Conservation (phyloP, 2,797 vertebrate species). For the Micrastur ruficollis region DNA sequence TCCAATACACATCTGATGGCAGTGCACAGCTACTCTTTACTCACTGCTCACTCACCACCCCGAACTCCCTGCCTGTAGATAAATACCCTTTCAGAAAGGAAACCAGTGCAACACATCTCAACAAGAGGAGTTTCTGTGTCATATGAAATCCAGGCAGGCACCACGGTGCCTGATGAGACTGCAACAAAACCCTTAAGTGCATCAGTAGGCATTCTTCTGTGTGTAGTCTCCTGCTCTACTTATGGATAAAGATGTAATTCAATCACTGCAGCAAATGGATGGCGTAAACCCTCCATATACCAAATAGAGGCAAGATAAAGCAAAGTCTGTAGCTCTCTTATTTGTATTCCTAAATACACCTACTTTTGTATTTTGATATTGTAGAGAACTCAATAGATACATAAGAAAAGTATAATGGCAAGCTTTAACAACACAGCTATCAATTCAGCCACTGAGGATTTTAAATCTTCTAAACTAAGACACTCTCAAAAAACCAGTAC, state of each 20-base stretch:
- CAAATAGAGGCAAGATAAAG: constrained; percentile 35
- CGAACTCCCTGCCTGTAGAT: not conserved
- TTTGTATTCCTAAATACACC: not conserved
- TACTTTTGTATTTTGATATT: not conserved
- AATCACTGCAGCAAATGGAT: constrained; percentile 72
- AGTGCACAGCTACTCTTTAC: not conserved
- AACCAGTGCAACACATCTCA: constrained; percentile 13
- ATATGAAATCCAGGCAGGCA: constrained; percentile 89
- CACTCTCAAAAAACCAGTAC: not conserved
- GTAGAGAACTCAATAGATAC: not conserved
- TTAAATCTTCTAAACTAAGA: not conserved
- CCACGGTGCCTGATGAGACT: constrained; percentile 79
- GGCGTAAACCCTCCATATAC: constrained; percentile 27
- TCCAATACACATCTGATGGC: not conserved
- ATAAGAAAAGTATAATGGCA: not conserved
- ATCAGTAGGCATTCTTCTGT: constrained; percentile 86
- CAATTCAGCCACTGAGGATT: not conserved
- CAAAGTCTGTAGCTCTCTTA: not conserved
- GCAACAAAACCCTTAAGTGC: constrained; percentile 97
- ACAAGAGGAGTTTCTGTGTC: constrained; percentile 83
- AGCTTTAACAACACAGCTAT: not conserved
- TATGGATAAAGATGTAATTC: constrained; percentile 76
- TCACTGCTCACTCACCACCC: not conserved
- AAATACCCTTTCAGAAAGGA: constrained; percentile 39
- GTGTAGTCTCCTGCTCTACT: constrained; percentile 67